phyloP scores from a whole-genome alignment of 2,888 invertebrate genomes.

The Euproctis similis region DNA sequence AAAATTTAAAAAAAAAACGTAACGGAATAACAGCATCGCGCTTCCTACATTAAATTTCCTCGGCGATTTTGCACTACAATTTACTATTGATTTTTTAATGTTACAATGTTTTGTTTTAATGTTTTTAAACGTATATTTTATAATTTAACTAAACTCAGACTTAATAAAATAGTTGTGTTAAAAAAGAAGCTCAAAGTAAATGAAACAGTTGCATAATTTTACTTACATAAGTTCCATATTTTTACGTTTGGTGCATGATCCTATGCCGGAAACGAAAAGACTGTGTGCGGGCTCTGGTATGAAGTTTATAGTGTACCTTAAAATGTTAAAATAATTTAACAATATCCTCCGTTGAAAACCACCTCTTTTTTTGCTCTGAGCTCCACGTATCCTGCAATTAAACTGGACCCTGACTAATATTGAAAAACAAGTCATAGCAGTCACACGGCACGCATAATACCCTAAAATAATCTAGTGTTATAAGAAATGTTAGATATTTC shows the following conservation, averaged over 20 bases:
- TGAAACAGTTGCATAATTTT: slow-evolving; percentile 6
- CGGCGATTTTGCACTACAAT: neutral
- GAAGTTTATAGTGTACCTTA: slow-evolving; percentile 27
- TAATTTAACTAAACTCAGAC: slow-evolving; percentile 11
- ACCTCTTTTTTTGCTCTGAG: too few relatives aligned
- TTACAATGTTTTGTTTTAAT: slow-evolving; percentile 7
- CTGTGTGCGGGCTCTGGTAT: slow-evolving; percentile 34
- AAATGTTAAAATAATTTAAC: slow-evolving; percentile 22
- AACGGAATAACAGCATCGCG: too few relatives aligned
- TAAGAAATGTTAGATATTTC: too few relatives aligned
- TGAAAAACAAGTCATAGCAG: too few relatives aligned
- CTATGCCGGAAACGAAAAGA: slow-evolving; percentile 35
- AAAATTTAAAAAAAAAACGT: too few relatives aligned
- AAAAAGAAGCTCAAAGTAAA: slow-evolving; percentile 6
- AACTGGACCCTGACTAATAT: too few relatives aligned
- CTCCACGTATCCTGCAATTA: too few relatives aligned
- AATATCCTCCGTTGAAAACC: too few relatives aligned
- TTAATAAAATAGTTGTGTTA: slow-evolving; percentile 4
- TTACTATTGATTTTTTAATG: slow-evolving; percentile 3
- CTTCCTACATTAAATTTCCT: neutral
- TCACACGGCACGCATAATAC: too few relatives aligned
- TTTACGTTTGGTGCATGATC: slow-evolving; percentile 23
- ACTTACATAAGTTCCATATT: slow-evolving; percentile 20
- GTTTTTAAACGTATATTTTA: slow-evolving; percentile 6
- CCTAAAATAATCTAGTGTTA: too few relatives aligned